Evolutionary conservation across 2,888 invertebrate species (phyloP), one percentile per base, ranked within the genome.

Genomic region (Melieria crassipennis): DNA sequence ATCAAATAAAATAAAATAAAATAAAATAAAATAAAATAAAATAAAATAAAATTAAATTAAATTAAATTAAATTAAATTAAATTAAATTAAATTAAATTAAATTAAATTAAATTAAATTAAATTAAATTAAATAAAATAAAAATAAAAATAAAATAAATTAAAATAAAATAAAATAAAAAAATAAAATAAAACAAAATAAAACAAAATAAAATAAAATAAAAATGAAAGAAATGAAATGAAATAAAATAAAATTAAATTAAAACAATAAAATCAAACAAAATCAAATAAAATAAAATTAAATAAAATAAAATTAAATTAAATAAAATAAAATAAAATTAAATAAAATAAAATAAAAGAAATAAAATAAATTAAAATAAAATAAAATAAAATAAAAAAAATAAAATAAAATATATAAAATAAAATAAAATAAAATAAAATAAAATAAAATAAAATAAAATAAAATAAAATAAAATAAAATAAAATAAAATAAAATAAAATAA

Each of bases 1-100:
- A n/a, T n/a, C n/a, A 71, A 47, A 71, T 16, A 9, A 10, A 57
- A 56, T 13, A 55, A n/a, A 47, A 65, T 57, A 30, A 30, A 30
- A 30, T 3, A 30, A 30, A 30, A 30, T 30, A 30, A 30, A 30
- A 30, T 30, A 30, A 30, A 30, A 30, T 30, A 30, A 30, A 30
- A 30, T 30, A 30, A 30, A 30, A 30, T 9, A 42, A 30, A 60
- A 55, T 61, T 55, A 64, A 50, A 50, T 42, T 9, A 9, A 42
- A 50, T 47, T 3, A 57, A 57, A 50, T n/a, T 42, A 50, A 13
- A 50, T 16, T 42, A 42, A 9, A 42, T 47, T 47, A 47, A 46
- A 63, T 47, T 50, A 48, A 11, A 63, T 47, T 16, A 47, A 7
- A 63, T 13, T 6, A 30, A 13, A 64, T 9, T n/a, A 50, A 50